Percentiles rank a stretch among this genome's conserved stretches.
Evolutionary conservation across 2,113 vertebrate species (phyloP).

Genomic region (Isurus oxyrinchus): DNA sequence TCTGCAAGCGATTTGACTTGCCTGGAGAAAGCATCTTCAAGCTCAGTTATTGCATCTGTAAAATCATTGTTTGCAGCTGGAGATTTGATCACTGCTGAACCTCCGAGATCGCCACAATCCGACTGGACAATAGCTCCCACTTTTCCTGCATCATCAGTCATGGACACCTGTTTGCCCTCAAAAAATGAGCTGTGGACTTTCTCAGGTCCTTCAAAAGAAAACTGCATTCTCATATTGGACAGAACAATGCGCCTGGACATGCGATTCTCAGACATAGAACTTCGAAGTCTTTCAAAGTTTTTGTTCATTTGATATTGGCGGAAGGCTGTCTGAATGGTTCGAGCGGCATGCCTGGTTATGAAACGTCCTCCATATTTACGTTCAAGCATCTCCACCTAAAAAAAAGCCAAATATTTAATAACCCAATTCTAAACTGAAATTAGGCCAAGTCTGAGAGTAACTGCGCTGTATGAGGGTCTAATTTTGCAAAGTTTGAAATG

Average conservation of each 20-base stretch:
- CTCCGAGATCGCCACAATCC: constrained; percentile 66
- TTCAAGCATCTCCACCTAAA: constrained; percentile 97
- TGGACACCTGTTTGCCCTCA: constrained; percentile 86
- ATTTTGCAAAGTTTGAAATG: neutral
- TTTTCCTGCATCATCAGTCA: constrained; percentile 75
- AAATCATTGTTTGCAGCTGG: constrained; percentile 74
- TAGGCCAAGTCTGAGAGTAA: neutral
- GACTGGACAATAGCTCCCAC: constrained; percentile 66
- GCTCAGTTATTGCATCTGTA: constrained; percentile 83
- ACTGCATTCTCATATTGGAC: constrained; percentile 99
- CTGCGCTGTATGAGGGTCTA: neutral
- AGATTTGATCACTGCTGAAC: constrained; percentile 67
- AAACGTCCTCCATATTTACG: constrained; percentile 97
- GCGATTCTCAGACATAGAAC: constrained; percentile 98
- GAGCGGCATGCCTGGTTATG: constrained; percentile 91
- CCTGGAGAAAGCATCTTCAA: constrained; percentile 91
- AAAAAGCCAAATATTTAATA: constrained; percentile 35
- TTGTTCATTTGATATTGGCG: constrained; percentile 99
- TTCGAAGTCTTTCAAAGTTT: constrained; percentile 90
- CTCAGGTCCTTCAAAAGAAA: constrained; percentile 96
- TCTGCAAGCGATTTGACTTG: constrained; percentile 94
- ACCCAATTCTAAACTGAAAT: neutral
- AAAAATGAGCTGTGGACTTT: constrained; percentile 96
- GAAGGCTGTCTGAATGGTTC: constrained; percentile 94
- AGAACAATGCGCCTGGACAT: constrained; percentile 94